Evolutionary conservation across 2,113 vertebrate species (phyloP), one percentile per base, ranked within the genome.

Genomic region (Ia io): DNA sequence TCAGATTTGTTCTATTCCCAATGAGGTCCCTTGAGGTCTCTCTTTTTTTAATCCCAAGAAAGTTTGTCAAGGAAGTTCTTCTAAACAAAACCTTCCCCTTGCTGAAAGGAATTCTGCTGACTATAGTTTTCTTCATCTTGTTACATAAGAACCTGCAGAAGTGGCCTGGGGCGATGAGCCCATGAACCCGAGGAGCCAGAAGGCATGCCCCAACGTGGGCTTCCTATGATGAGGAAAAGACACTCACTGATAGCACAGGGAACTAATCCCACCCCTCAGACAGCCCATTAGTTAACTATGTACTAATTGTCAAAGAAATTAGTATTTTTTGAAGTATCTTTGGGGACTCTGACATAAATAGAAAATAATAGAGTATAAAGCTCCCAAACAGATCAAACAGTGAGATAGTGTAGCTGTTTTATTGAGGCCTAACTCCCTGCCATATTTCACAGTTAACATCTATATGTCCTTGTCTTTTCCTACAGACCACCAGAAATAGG

Each of bases 41-140:
- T 28, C 1, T 12, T 28, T 65, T 69, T 22, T 47, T 42, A 0
- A 56, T 3, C 28, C 40, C 37, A 42, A 92, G 56, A 78, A 93
- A 47, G 1, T 86, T 61, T 83, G 67, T 95, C 61, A 95, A 89
- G 69, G 69, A 86, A 95, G 71, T 89, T 73, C 63, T 84, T 92
- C 47, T 78, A 67, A 91, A 86, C 61, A 89, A 95, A 96, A 92
- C n/a, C 94, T 35, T 8, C 47, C 32, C 78, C 49, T 76, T 74
- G 25, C 49, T 90, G 42, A 88, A 90, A 90, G 37, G 11, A 93
- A 95, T 90, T 88, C 74, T n/a, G 40, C 53, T 88, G 79, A 93
- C 77, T 78, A 78, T 30, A 59, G 76, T 83, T 83, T 88, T 78
- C 22, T 86, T 82, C 25, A 56, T 44, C 79, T 90, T 49, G 47